phyloP scores from a whole-genome alignment of 2,888 invertebrate genomes.

The Chloroclystis v-ata region DNA sequence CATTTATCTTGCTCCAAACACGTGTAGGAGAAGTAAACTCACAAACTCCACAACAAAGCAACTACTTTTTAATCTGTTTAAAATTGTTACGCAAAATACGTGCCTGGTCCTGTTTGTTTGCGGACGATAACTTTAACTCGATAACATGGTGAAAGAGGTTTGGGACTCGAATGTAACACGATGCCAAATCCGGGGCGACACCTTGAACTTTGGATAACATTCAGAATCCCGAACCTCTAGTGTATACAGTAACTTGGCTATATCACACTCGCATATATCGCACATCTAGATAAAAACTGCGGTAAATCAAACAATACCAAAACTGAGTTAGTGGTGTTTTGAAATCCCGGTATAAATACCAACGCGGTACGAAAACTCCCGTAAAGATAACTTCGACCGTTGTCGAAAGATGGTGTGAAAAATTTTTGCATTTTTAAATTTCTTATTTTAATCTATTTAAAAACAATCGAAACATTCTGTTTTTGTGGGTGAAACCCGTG shows the following conservation, averaged over 20 bases:
- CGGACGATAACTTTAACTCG: slow-evolving; percentile 11
- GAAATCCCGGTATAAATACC: too few relatives aligned
- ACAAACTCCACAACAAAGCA: slow-evolving; percentile 3
- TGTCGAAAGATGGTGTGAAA: too few relatives aligned
- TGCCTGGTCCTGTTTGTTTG: slow-evolving; percentile 7
- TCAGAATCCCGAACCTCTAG: background rate
- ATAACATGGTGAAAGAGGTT: slow-evolving; percentile 14
- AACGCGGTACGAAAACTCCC: too few relatives aligned
- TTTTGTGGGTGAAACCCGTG: too few relatives aligned
- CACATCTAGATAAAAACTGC: too few relatives aligned
- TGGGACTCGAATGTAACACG: slow-evolving; percentile 7
- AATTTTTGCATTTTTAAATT: too few relatives aligned
- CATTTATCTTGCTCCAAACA: background rate
- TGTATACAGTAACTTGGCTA: background rate
- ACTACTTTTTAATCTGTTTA: slow-evolving; percentile 7
- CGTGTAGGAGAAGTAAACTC: background rate
- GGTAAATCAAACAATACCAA: too few relatives aligned
- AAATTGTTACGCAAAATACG: slow-evolving; percentile 8
- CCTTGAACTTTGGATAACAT: slow-evolving; percentile 10
- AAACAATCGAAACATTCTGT: too few relatives aligned
- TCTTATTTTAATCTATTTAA: too few relatives aligned
- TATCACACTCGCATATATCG: too few relatives aligned
- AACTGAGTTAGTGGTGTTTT: too few relatives aligned
- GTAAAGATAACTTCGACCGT: too few relatives aligned
- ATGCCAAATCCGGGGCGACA: slow-evolving; percentile 4